Conservation (phyloP, 2,797 vertebrate genomes). For the Ibycter americanus region DNA sequence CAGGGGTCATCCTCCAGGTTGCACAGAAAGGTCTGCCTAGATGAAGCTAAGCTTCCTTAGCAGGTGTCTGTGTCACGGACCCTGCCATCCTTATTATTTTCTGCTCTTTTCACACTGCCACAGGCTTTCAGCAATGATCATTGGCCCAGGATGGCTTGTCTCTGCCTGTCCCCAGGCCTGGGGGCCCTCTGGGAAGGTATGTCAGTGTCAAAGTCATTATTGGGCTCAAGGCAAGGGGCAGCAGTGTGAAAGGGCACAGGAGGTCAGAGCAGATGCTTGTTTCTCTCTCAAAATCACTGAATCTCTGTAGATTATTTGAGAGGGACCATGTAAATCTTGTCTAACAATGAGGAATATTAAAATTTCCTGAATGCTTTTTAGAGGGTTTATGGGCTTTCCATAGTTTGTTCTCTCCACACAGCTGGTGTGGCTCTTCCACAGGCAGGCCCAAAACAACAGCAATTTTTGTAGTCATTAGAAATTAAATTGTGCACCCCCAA, state of each 20-base stretch:
- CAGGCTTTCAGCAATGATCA: background rate
- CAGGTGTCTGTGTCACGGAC: background rate
- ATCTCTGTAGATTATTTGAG: background rate
- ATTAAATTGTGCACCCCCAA: background rate
- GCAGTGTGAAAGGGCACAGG: background rate
- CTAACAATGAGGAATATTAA: background rate
- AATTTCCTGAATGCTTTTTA: background rate
- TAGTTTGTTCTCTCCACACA: background rate
- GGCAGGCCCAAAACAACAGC: background rate
- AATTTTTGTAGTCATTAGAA: background rate
- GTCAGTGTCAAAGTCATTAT: background rate
- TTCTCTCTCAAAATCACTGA: background rate
- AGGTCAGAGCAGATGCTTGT: background rate
- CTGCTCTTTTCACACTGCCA: conserved; percentile 35
- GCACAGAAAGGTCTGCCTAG: background rate
- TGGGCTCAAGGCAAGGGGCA: background rate
- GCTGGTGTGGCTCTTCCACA: background rate
- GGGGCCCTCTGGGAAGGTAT: background rate
- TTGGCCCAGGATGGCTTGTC: background rate
- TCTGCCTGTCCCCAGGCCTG: background rate
- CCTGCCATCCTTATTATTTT: background rate
- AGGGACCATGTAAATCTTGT: background rate
- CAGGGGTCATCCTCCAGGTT: background rate
- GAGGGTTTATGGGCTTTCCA: background rate
- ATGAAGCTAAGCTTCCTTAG: background rate